Evolutionary conservation across 2,888 invertebrate species (phyloP).

Genomic region (Hemithea aestivaria): DNA sequence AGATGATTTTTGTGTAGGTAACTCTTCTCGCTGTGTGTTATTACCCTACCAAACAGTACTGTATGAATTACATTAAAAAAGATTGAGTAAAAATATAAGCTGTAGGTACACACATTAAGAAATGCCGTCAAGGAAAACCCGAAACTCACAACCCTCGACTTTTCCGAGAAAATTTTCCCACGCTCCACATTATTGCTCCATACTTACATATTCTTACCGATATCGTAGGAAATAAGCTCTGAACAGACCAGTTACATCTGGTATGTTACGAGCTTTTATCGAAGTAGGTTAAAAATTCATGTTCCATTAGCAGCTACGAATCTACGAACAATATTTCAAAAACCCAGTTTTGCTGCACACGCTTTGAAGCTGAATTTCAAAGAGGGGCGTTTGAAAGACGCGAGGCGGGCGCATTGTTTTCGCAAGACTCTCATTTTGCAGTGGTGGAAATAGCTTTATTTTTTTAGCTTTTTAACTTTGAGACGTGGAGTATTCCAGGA

Average conservation of each 20-base stretch:
- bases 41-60: too few relatives aligned
- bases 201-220: constrained; percentile 20
- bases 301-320: constrained; percentile 40
- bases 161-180: constrained; percentile 2
- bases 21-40: too few relatives aligned
- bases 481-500: constrained; percentile 26
- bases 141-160: background rate
- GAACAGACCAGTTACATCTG: constrained; percentile 18
- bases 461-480: constrained; percentile 39
- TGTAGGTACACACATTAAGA: too few relatives aligned
- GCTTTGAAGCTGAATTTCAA: constrained; percentile 48
- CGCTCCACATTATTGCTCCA: background rate
- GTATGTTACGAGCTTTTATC: constrained; percentile 27
- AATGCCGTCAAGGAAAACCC: too few relatives aligned
- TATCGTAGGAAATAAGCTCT: constrained; percentile 16
- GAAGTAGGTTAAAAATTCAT: constrained; percentile 44
- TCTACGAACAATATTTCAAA: constrained; percentile 47
- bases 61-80: too few relatives aligned
- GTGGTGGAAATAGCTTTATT: constrained; percentile 41
- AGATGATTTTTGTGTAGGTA: too few relatives aligned
- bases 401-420: constrained; percentile 43
- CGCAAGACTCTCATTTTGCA: constrained; percentile 44
- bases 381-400: constrained; percentile 46
- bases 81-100: too few relatives aligned
- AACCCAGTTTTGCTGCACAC: constrained; percentile 37